Conservation (phyloP, 2,888 invertebrate species). For the Drosophila nigricruria region DNA sequence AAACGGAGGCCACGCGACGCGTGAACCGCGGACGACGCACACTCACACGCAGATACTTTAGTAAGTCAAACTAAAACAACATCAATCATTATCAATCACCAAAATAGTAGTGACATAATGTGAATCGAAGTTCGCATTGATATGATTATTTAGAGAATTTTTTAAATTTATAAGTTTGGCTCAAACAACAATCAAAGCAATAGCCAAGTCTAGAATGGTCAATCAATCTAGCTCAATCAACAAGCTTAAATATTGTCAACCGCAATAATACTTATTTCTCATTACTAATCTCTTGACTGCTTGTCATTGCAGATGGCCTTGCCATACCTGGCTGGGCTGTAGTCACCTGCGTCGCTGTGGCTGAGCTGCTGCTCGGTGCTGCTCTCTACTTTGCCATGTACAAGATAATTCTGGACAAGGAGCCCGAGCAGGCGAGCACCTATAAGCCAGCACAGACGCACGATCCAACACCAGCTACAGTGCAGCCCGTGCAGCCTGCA, state of each 20-base stretch:
- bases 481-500: slow-evolving; percentile 32
- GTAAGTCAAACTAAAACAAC: slow-evolving; percentile 87
- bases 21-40: slow-evolving; percentile 92
- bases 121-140: neutral
- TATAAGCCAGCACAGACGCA: slow-evolving; percentile 84
- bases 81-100: neutral
- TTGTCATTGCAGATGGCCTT: slow-evolving; percentile 87
- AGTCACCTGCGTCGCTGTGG: slow-evolving; percentile 89
- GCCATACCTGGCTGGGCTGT: slow-evolving; percentile 93
- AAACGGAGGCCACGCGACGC: slow-evolving; percentile 91
- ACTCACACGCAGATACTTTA: slow-evolving; percentile 91
- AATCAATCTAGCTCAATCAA: too few species aligned
- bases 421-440: slow-evolving; percentile 80
- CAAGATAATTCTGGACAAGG: slow-evolving; percentile 87
- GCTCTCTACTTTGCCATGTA: slow-evolving; percentile 89
- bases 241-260: too few species aligned
- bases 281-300: neutral
- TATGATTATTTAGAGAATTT: neutral
- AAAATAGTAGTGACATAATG: neutral
- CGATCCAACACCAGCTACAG: slow-evolving; percentile 55
- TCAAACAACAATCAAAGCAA: neutral
- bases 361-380: slow-evolving; percentile 90
- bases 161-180: too few species aligned
- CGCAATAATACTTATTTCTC: neutral
- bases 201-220: too few species aligned